Conservation (phyloP, 64 coral and sea anemone species). For the Astreopora myriophthalma region DNA sequence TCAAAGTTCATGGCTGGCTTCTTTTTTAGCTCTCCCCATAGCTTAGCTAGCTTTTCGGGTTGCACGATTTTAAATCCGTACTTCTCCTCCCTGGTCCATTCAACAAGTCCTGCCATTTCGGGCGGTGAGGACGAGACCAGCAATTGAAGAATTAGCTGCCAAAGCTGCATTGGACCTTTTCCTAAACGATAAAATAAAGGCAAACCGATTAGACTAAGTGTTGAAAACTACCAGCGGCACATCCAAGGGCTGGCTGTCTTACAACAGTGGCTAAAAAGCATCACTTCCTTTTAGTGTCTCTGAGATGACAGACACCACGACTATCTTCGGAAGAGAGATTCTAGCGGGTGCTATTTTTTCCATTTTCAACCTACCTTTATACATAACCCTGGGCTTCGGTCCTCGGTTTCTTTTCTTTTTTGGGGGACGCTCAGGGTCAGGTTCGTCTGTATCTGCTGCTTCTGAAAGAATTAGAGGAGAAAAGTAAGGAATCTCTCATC, state of each 20-base stretch:
- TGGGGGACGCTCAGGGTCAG: not conserved
- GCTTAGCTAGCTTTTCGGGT: not conserved
- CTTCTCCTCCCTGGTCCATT: slow-evolving; percentile 3
- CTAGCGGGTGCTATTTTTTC: too few species aligned
- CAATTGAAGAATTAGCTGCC: slow-evolving; percentile 15
- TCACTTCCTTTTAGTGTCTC: too few species aligned
- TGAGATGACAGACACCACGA: too few species aligned
- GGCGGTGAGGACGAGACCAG: not conserved
- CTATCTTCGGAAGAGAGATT: too few species aligned
- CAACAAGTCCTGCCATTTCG: not conserved
- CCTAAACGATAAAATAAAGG: not conserved
- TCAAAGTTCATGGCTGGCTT: slow-evolving; percentile 18
- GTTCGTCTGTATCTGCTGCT: not conserved
- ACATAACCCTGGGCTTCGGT: slow-evolving; percentile 2
- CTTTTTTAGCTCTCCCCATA: slow-evolving; percentile 8
- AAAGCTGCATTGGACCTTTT: slow-evolving; percentile 26
- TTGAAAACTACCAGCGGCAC: too few species aligned
- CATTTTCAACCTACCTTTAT: slow-evolving; percentile 19
- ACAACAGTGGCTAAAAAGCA: too few species aligned
- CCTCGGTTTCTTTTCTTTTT: slow-evolving; percentile 1
- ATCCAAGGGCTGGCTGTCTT: too few species aligned
- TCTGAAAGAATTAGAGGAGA: slow-evolving; percentile 5
- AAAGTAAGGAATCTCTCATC: too few species aligned
- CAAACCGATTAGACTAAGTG: not conserved
- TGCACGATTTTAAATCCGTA: slow-evolving; percentile 9